Base-by-base conservation (phyloP, 2,888 invertebrate genomes). In the Himalopsyche kuldschensis region DNA sequence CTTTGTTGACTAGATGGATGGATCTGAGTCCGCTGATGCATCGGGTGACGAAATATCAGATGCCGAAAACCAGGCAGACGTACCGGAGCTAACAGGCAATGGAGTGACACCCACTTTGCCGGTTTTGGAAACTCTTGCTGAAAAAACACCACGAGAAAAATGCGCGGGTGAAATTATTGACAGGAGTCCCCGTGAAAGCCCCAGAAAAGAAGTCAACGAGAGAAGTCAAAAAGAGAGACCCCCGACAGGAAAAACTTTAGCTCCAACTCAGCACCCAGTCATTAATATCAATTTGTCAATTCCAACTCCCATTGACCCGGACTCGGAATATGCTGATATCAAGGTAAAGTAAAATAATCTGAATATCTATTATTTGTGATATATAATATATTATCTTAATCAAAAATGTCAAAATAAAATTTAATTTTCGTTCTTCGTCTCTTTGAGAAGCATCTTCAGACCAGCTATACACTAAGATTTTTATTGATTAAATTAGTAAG, bases 271-370 rank as follows among this genome's bases (percentile, higher is more conserved):
- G 76, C 76, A 41, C 24, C 41, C 76, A 15, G 35, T 17, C 4
- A n/a, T 46, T 46, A 30, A 30, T 27, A 27, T 27, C 27, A 69
- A 24, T 69, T 30, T 27, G 17, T 0, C 69, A 88, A 87, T 27
- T 5, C 84, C 87, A 0, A 69, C 89, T 1, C 92, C 91, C 0
- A 88, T 87, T 84, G 90, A 92, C 84, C 92, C 91, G 17, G 91
- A 92, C 87, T 89, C 90, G 81, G 91, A 92, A 83, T 90, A 88
- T 85, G 90, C 91, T 27, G 88, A 91, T 87, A 88, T 91, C 63
- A 82, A 81, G 81, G 86, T 85, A 78, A 75, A 11, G 6, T 6
- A 78, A 55, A 78, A 75, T 78, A n/a, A 75, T 55, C 10, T 48
- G 17, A 5, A 30, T 11, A 69, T 0, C 10, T 30, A 69, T 6